Percentiles rank a stretch among this genome's conserved stretches.
Evolutionary conservation across 2,888 invertebrate genomes (phyloP).

Genomic region (Syrista parreyssii): DNA sequence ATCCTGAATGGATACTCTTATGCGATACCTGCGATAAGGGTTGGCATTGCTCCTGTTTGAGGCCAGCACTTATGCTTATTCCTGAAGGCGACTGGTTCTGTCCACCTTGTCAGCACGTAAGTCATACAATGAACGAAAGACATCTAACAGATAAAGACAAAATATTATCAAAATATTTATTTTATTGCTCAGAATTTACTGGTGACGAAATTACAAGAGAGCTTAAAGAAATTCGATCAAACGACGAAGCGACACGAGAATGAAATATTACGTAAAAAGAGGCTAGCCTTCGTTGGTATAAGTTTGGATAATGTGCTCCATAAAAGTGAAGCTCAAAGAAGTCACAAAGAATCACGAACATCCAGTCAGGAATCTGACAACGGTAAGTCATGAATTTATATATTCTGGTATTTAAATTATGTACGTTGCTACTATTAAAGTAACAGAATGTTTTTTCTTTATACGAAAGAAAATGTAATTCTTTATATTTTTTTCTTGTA

Average conservation of each 20-base stretch:
- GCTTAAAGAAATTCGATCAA: constrained; percentile 82
- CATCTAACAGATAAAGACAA: background rate
- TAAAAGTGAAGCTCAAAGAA: constrained; percentile 50
- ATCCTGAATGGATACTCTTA: constrained; percentile 96
- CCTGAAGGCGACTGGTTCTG: constrained; percentile 99
- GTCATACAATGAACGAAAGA: constrained; percentile 52
- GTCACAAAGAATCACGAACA: constrained; percentile 45
- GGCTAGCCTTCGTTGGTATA: constrained; percentile 80
- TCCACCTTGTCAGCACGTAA: constrained; percentile 95
- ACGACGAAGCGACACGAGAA: constrained; percentile 75
- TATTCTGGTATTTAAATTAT: background rate
- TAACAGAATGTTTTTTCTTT: background rate
- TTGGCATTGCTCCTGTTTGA: constrained; percentile 97
- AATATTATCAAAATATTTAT: constrained; percentile 17
- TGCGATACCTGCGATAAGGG: constrained; percentile 96
- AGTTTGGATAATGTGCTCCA: constrained; percentile 79
- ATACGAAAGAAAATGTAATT: background rate
- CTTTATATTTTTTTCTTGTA: background rate
- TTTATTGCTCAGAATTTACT: constrained; percentile 69
- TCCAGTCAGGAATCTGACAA: constrained; percentile 45
- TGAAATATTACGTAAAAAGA: constrained; percentile 75
- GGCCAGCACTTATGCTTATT: constrained; percentile 91
- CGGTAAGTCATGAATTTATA: constrained; percentile 20
- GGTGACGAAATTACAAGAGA: constrained; percentile 79
- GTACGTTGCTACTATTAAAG: background rate